A percentile compares a stretch with the other conserved stretches of the same genome.
These are phyloP conservation scores for Xenops minutus DNA, from an alignment of 2,797 vertebrate genomes.

Conservation along the genomic window DNA sequence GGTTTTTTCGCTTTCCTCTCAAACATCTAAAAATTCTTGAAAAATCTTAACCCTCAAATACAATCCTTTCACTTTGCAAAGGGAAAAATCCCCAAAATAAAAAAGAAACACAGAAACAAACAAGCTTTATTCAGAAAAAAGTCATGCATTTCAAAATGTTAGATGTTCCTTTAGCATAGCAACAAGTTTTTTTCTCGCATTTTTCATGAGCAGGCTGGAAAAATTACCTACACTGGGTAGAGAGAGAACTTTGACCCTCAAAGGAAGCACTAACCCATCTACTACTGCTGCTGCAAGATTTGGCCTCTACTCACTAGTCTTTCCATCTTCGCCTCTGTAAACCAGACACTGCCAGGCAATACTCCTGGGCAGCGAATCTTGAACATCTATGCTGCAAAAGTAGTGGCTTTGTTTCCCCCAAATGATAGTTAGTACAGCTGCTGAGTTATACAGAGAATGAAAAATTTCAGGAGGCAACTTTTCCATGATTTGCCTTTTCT, in stretches of 20 bases:
- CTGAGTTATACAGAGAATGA: neutral
- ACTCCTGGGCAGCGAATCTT: neutral
- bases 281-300: neutral
- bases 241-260: neutral
- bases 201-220: neutral
- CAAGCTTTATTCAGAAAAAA: neutral
- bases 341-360: accelerated
- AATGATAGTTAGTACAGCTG: neutral
- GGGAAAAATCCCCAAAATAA: neutral
- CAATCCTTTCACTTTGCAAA: neutral
- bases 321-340: neutral
- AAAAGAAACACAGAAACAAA: neutral
- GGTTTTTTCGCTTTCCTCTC: neutral
- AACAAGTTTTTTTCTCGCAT: neutral
- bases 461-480: neutral
- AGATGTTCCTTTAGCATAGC: neutral
- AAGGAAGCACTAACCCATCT: neutral
- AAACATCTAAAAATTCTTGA: neutral
- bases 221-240: neutral
- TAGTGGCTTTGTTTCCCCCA: neutral
- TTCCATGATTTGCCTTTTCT: neutral
- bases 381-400: neutral
- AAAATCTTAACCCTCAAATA: neutral
- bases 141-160: neutral
- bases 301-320: neutral